Conservation (phyloP, 2,113 vertebrate genomes). For the Choloepus hoffmanni region DNA sequence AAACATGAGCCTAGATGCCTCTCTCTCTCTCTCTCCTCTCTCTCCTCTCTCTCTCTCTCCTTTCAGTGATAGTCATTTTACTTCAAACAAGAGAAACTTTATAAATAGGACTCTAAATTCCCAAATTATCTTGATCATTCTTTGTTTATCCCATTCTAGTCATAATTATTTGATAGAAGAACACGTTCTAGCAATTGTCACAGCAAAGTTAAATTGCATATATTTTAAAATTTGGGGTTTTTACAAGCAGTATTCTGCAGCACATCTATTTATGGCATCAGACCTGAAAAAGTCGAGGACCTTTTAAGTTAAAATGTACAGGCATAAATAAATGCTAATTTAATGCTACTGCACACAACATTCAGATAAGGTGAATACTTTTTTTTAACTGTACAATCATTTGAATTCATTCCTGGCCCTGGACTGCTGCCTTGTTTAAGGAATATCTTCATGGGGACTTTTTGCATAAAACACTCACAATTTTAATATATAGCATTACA, state of each 20-base stretch:
- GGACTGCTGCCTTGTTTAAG: constrained; percentile 82
- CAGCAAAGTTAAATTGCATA: constrained; percentile 83
- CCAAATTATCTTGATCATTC: constrained; percentile 84
- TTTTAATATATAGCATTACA: constrained; percentile 88
- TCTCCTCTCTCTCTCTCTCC: neutral
- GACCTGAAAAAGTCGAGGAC: constrained; percentile 74
- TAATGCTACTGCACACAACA: constrained; percentile 81
- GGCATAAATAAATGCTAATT: constrained; percentile 85
- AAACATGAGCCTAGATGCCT: constrained; percentile 49
- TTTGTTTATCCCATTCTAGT: constrained; percentile 83
- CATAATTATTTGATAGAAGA: constrained; percentile 84
- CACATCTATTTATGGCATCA: constrained; percentile 82
- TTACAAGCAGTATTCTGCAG: constrained; percentile 78
- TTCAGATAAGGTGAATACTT: constrained; percentile 83
- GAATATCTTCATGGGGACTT: constrained; percentile 82
- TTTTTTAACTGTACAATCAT: constrained; percentile 82
- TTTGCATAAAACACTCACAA: constrained; percentile 85
- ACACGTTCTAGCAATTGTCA: constrained; percentile 82
- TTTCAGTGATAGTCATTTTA: constrained; percentile 81
- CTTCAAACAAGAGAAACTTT: constrained; percentile 79
- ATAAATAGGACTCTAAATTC: constrained; percentile 80
- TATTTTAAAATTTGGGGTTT: constrained; percentile 82
- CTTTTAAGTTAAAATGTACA: constrained; percentile 84
- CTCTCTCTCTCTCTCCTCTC: no score
- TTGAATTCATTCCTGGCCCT: constrained; percentile 83